Conservation (phyloP, 2,113 vertebrate genomes). For the Ia io region DNA sequence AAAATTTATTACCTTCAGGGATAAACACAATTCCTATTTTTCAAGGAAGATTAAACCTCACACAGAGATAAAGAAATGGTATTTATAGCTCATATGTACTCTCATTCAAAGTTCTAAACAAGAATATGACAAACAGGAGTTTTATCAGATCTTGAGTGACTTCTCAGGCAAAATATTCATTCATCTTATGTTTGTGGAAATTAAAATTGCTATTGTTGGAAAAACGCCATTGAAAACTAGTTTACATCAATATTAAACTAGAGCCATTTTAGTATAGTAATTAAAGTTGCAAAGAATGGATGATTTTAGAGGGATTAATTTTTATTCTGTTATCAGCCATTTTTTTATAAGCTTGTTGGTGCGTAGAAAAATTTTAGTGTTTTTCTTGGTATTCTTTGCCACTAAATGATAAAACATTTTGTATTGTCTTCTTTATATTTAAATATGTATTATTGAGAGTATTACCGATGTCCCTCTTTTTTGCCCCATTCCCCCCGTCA, state of each 20-base stretch:
- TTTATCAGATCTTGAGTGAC: constrained; percentile 10
- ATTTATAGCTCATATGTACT: constrained; percentile 12
- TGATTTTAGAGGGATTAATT: background rate
- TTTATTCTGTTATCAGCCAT: constrained; percentile 1
- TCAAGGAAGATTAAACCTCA: background rate
- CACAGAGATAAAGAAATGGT: background rate
- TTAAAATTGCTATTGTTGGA: constrained; percentile 6
- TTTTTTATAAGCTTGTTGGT: background rate
- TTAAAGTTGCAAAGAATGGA: constrained; percentile 28
- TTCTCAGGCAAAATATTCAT: constrained; percentile 24
- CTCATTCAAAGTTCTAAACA: constrained; percentile 8
- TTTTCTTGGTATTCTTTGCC: background rate
- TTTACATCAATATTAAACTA: constrained; percentile 5
- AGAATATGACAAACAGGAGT: background rate
- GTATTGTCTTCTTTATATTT: background rate
- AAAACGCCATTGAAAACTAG: background rate
- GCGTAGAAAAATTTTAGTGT: background rate
- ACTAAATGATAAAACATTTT: constrained; percentile 33
- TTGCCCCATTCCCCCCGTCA: too few species aligned
- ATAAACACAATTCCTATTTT: background rate
- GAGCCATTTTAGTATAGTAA: constrained; percentile 29
- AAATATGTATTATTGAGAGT: too few species aligned
- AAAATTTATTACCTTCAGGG: background rate
- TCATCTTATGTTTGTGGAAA: background rate
- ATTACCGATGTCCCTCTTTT: too few species aligned